Evolutionary conservation across 2,888 invertebrate genomes (phyloP).

Genomic region (Acanthopleura granulata): DNA sequence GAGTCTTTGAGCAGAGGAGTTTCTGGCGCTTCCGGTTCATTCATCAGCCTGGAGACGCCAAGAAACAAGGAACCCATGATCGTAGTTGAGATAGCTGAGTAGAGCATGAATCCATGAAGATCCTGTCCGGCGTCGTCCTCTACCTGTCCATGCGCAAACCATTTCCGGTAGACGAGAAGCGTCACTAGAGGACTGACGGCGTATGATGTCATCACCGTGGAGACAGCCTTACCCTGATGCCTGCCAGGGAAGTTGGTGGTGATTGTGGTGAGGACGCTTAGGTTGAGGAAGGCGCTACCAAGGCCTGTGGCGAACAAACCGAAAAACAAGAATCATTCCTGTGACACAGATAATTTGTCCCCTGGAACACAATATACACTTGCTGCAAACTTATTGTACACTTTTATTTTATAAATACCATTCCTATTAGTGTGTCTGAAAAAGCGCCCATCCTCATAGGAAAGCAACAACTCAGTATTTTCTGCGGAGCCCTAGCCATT

Average conservation of each 20-base stretch:
- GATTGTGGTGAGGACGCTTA: neutral
- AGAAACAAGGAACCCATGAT: neutral
- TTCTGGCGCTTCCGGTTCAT: neutral
- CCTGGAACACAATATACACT: too few species aligned
- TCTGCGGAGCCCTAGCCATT: too few species aligned
- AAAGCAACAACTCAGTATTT: too few species aligned
- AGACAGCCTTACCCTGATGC: neutral
- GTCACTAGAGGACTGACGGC: neutral
- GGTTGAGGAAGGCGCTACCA: constrained; percentile 13
- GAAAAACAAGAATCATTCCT: too few species aligned
- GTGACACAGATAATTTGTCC: too few species aligned
- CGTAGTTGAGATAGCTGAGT: neutral
- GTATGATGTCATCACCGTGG: constrained; percentile 7
- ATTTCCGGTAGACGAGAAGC: neutral
- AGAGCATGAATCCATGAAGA: constrained; percentile 5
- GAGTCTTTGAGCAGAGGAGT: neutral
- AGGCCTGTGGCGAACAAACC: neutral
- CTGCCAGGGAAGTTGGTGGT: neutral
- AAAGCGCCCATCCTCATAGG: too few species aligned
- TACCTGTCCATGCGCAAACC: neutral
- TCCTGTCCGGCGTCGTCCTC: constrained; percentile 1
- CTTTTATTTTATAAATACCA: too few species aligned
- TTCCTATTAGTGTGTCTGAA: too few species aligned
- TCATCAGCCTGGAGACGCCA: neutral
- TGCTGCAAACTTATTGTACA: too few species aligned